Evolutionary conservation across 64 coral and sea anemone genomes (phyloP).

Genomic region (Montipora sp.): DNA sequence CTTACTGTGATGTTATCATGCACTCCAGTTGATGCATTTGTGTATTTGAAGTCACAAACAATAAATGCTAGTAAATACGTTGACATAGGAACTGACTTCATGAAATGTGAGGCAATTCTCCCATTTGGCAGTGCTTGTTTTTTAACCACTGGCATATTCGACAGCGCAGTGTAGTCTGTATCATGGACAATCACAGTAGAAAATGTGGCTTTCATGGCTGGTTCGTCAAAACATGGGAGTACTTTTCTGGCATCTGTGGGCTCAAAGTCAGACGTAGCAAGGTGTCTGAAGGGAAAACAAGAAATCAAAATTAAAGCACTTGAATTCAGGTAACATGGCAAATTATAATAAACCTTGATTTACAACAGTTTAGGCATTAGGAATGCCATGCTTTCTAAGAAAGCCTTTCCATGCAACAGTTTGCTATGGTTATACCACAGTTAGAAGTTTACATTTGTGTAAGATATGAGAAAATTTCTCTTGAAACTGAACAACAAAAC

Average conservation of each 20-base stretch:
- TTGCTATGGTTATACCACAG: too few relatives aligned
- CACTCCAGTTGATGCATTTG: constrained; percentile 49
- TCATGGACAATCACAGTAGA: constrained; percentile 77
- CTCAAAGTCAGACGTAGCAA: constrained; percentile 87
- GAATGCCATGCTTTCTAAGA: too few relatives aligned
- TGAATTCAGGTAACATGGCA: neutral
- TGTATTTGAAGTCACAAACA: constrained; percentile 85
- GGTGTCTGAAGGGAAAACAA: constrained; percentile 53
- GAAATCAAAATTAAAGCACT: neutral
- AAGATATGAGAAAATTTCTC: too few relatives aligned
- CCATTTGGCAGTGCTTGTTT: constrained; percentile 20
- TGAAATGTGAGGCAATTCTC: constrained; percentile 60
- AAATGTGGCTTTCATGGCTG: constrained; percentile 94
- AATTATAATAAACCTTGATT: too few relatives aligned
- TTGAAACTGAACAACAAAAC: too few relatives aligned
- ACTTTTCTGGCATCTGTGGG: constrained; percentile 88
- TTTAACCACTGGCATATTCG: constrained; percentile 82
- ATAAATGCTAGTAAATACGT: constrained; percentile 90
- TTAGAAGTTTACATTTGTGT: too few relatives aligned
- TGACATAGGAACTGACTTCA: constrained; percentile 85
- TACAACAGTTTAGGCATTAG: too few relatives aligned
- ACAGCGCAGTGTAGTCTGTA: constrained; percentile 70
- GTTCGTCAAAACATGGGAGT: constrained; percentile 93
- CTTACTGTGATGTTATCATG: constrained; percentile 85
- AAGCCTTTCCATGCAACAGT: too few relatives aligned